These are phyloP conservation scores for Penelope pileata DNA, from an alignment of 2,113 vertebrate genomes.

Conservation along the genomic window DNA sequence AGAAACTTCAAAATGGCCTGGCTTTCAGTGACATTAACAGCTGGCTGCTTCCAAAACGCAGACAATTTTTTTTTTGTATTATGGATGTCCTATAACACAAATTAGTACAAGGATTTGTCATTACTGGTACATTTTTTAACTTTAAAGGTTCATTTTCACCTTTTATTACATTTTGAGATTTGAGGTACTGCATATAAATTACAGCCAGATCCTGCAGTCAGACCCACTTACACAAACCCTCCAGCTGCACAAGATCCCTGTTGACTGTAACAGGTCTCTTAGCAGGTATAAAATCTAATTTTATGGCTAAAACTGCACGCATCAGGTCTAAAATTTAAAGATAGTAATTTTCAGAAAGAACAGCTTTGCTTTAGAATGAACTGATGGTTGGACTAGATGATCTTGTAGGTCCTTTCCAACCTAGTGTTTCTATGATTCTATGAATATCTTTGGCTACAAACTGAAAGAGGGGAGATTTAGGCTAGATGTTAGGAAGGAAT, in stretches of 20 bases:
- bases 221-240: neutral
- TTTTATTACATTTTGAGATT: neutral
- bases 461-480: too few species aligned
- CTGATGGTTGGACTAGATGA: too few species aligned
- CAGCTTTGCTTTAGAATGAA: too few species aligned
- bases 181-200: neutral
- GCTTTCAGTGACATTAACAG: neutral
- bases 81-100: neutral
- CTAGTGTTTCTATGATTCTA: too few species aligned
- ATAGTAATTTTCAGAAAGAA: neutral
- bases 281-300: rapidly evolving
- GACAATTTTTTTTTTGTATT: neutral
- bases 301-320: neutral
- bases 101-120: neutral
- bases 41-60: neutral
- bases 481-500: too few species aligned
- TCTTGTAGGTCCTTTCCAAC: too few species aligned
- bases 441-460: too few species aligned
- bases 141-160: neutral
- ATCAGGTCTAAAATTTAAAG: neutral
- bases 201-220: neutral
- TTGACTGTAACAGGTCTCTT: neutral
- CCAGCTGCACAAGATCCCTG: neutral
- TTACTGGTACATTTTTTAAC: neutral
- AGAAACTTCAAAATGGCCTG: neutral